Conservation (phyloP, 2,797 vertebrate genomes). For the Limosa lapponica region DNA sequence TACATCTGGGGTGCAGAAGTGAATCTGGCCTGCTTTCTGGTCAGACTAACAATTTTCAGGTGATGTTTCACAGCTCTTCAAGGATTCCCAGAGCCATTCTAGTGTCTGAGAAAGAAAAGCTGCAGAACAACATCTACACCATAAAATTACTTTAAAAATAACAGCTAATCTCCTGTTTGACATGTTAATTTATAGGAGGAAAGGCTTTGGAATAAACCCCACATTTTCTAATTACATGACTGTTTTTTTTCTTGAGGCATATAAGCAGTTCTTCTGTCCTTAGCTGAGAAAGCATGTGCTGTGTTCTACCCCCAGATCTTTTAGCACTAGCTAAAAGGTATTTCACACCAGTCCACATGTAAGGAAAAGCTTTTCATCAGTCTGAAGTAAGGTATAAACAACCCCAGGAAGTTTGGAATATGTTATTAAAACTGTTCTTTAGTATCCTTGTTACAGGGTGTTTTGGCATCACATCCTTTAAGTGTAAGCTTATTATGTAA, state of each 20-base stretch:
- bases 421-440: constrained; percentile 53
- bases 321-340: constrained; percentile 14
- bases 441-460: constrained; percentile 35
- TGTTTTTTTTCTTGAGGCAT: neutral
- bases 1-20: neutral
- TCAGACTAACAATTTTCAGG: neutral
- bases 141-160: constrained; percentile 12
- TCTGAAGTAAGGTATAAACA: constrained; percentile 71
- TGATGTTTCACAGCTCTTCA: neutral
- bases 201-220: constrained; percentile 33
- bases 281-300: neutral
- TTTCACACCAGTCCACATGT: constrained; percentile 29
- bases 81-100: neutral
- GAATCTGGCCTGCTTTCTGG: neutral
- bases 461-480: constrained; percentile 22
- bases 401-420: constrained; percentile 77
- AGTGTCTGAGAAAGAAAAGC: neutral
- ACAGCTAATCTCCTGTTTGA: neutral
- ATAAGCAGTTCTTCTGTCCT: neutral
- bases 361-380: constrained; percentile 65
- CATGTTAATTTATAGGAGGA: constrained; percentile 10
- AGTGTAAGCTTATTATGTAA: constrained; percentile 16
- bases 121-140: neutral
- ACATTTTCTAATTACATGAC: neutral
- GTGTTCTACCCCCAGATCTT: constrained; percentile 22